Base-by-base conservation (phyloP, 2,113 vertebrate species). In the Casuarius casuarius region DNA sequence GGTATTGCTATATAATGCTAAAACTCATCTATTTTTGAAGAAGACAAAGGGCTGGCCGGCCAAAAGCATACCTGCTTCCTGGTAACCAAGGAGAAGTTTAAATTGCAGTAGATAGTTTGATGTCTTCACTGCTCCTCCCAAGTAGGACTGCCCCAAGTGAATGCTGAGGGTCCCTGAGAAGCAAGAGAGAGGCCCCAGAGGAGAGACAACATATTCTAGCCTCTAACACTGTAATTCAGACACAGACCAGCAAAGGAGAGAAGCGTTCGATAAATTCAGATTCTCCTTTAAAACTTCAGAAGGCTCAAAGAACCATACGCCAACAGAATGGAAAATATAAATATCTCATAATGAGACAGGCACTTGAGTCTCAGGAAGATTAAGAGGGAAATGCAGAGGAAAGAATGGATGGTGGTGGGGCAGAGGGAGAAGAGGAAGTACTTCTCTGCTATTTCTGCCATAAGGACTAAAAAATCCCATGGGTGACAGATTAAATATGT, bases 291-390 rank as follows among this genome's bases (percentile, higher is more conserved):
- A 97, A 72, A 28, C 28, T 59, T 65, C n/a, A 91, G 89, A 85
- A 91, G 78, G 49, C 90, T 97, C 85, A 79, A 81, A 94, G 65
- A 88, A 68, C 82, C 92, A 85, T 87, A 84, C 87, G 88, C 77
- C 73, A 94, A 85, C 2, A 9, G 42, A 90, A 84, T 29, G 70
- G 75, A 94, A 92, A 92, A 90, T 91, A 95, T 58, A 96, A 94
- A 94, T 79, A 96, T 68, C 62, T 94, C 88, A 73, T 90, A 70
- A 92, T 67, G 68, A 96, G 91, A 62, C 44, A 92, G 74, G 51
- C 88, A 89, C 86, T 79, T 33, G 62, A 82, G 80, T 92, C 83
- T 90, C 87, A 75, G 65, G 42, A 70, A 96, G 89, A 97, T 92
- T 85, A 92, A 62, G 86, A 78, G 52, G 76, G 84, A 91, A 84